Evolutionary conservation across 2,797 vertebrate genomes (phyloP).

Genomic region (Chelidonichthys spinosus): DNA sequence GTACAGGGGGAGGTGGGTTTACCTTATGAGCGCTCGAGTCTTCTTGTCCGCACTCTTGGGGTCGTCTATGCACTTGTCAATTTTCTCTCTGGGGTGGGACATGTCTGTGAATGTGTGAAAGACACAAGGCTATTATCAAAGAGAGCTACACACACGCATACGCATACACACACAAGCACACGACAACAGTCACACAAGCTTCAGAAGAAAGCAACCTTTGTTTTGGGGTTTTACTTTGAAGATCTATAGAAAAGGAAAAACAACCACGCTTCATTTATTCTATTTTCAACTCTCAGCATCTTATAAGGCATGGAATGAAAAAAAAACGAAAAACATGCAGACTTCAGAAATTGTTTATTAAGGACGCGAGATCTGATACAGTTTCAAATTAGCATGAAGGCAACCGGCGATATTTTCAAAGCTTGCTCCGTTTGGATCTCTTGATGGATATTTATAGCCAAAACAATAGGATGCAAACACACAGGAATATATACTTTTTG

Average conservation of each 20-base stretch:
- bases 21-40: conserved; percentile 91
- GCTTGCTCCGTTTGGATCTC: conserved; percentile 74
- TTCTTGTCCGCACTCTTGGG: conserved; percentile 93
- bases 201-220: conserved; percentile 87
- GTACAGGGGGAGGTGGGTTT: conserved; percentile 32
- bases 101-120: conserved; percentile 86
- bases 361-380: conserved; percentile 76
- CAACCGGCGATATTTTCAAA: conserved; percentile 77
- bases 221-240: conserved; percentile 87
- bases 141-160: conserved; percentile 67
- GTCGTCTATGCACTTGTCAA: conserved; percentile 93
- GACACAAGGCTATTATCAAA: conserved; percentile 83
- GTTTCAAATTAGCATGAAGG: conserved; percentile 84
- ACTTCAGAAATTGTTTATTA: conserved; percentile 82
- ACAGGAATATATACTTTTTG: conserved; percentile 76
- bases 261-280: conserved; percentile 88
- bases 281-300: conserved; percentile 82
- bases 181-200: conserved; percentile 75
- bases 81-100: conserved; percentile 89
- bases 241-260: conserved; percentile 84
- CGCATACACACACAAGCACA: conserved; percentile 33
- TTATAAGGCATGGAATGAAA: conserved; percentile 72
- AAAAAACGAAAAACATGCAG: conserved; percentile 60
- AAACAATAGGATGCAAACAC: conserved; percentile 82
- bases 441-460: conserved; percentile 84